Base-by-base conservation (phyloP, 2,113 vertebrate species). In the Osmerus eperlanus region DNA sequence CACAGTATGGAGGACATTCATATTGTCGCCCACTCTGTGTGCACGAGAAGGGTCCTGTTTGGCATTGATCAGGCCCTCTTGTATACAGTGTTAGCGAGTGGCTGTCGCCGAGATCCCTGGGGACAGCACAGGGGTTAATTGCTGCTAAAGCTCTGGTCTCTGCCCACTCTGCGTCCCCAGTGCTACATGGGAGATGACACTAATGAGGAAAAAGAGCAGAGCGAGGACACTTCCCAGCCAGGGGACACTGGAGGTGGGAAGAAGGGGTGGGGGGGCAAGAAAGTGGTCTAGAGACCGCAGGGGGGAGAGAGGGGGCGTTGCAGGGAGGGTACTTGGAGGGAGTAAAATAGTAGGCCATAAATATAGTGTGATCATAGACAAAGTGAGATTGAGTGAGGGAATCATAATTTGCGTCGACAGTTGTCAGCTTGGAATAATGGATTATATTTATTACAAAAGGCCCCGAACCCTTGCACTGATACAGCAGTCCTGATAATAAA, bases 81-180 rank as follows among this genome's bases (percentile, higher is more conserved):
- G 94, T 95, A 95, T 94, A 94, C 94, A 91, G 90, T 92, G 93
- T 92, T 94, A 92, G 91, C 91, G 92, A 93, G 90, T 90, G 91
- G 90, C 92, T 94, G 93, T 94, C 93, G 90, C 91, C 90, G 87
- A 85, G 89, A 84, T 93, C 93, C 92, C 92, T 76, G 77, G 92
- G 93, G 94, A 93, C 76, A 81, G 90, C 89, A 89, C 90, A 92
- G 91, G 91, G 92, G 94, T 95, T 95, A 95, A 95, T 95, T 95
- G 92, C 93, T 94, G 93, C 92, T 95, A 94, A 94, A 91, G 91
- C 91, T 90, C 91, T 90, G 90, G 92, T 93, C 90, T 88, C 92
- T 90, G 93, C 89, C 88, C 91, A 92, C 91, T 91, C 90, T 90
- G 91, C 90, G 91, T 92, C 84, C 91, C 93, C 87, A 88, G 87